Percentiles rank a stretch among this genome's conserved stretches.
Conservation (phyloP, 35 echinoderm and acorn worm genomes). For the Acanthaster planci region DNA sequence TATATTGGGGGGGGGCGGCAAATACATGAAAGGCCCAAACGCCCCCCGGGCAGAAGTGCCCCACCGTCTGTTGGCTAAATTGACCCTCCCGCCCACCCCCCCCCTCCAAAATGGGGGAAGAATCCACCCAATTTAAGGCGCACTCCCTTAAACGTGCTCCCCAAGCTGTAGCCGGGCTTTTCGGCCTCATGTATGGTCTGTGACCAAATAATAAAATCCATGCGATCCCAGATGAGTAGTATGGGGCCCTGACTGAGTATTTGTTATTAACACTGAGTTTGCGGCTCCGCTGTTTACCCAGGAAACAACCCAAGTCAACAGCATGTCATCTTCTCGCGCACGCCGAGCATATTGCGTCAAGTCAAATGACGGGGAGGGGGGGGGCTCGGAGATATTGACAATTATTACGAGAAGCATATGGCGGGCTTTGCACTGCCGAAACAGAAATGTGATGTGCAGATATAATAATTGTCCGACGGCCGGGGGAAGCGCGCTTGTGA, state of each 20-base stretch:
- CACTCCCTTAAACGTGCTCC: not conserved
- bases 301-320: constrained; percentile 3
- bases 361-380: constrained; percentile 11
- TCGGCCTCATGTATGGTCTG: not conserved
- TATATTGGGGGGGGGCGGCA: not conserved
- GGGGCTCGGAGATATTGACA: constrained; percentile 21
- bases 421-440: constrained; percentile 18
- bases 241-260: constrained; percentile 5
- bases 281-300: not conserved
- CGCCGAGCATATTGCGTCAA: constrained; percentile 26
- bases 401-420: constrained; percentile 43
- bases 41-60: not conserved
- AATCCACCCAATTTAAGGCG: not conserved
- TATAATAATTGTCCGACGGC: constrained; percentile 27
- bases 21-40: constrained; percentile 9
- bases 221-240: not conserved
- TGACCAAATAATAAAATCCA: constrained; percentile 23
- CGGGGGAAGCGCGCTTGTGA: not conserved
- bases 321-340: constrained; percentile 23
- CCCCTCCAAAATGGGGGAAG: not conserved
- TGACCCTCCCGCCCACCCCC: constrained; percentile 19
- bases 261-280: constrained; percentile 7
- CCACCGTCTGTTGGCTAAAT: constrained; percentile 28
- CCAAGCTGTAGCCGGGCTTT: no score
- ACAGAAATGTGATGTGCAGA: constrained; percentile 21